phyloP scores from a whole-genome alignment of 2,113 vertebrate species.

The Delphinapterus leucas region DNA sequence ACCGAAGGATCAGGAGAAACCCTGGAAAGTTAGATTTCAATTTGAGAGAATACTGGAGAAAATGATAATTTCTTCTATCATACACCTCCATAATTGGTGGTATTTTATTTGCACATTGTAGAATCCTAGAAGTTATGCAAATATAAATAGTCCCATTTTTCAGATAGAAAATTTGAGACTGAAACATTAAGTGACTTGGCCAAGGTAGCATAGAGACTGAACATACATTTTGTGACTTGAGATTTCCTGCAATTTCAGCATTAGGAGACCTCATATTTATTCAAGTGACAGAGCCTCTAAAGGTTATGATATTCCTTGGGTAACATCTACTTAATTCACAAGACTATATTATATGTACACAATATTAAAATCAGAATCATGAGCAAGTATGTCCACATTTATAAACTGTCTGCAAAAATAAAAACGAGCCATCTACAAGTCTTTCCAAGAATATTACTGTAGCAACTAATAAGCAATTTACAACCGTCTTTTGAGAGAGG shows the following conservation, averaged over 20 bases:
- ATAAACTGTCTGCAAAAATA: not conserved
- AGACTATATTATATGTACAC: not conserved
- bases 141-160: not conserved
- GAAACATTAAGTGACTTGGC: not conserved
- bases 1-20: not conserved
- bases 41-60: not conserved
- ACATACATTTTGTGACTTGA: not conserved
- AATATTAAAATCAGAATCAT: not conserved
- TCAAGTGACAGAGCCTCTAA: not conserved
- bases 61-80: not conserved
- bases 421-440: not conserved
- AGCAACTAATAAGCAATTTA: not conserved
- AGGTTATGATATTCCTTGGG: not conserved
- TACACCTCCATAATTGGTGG: not conserved
- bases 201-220: not conserved
- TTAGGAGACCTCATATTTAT: not conserved
- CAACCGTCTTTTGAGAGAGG: not conserved
- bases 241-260: not conserved
- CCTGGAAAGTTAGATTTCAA: not conserved
- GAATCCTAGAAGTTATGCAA: not conserved
- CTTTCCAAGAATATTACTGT: not conserved
- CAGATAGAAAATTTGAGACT: not conserved
- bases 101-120: not conserved
- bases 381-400: not conserved
- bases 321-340: not conserved